Evolutionary conservation across 2,888 invertebrate genomes (phyloP).

Genomic region (Ectobius pallidus): DNA sequence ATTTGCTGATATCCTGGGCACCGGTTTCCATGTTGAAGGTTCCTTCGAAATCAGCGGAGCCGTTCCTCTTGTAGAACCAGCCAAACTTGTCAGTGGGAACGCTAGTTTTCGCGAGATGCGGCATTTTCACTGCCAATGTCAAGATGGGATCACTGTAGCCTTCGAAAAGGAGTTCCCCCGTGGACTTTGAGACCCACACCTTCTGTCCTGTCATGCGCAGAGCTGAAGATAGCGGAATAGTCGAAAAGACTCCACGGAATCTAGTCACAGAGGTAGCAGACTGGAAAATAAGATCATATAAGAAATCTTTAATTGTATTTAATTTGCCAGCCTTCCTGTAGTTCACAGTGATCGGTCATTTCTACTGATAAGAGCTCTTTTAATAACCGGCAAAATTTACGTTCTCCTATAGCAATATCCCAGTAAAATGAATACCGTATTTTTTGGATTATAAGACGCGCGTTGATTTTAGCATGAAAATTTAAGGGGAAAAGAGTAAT

Average conservation of each 20-base stretch:
- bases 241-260: slow-evolving; percentile 58
- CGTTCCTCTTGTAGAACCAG: slow-evolving; percentile 86
- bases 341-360: no score
- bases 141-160: slow-evolving; percentile 81
- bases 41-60: slow-evolving; percentile 74
- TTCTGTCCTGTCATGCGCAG: slow-evolving; percentile 63
- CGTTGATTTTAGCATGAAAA: no score
- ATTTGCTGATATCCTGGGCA: slow-evolving; percentile 60
- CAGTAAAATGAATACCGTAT: no score
- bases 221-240: slow-evolving; percentile 43
- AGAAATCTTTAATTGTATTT: no score
- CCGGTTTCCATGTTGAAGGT: slow-evolving; percentile 79
- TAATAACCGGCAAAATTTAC: no score
- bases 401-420: no score
- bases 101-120: slow-evolving; percentile 56
- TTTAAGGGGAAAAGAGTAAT: no score
- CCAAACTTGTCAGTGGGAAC: slow-evolving; percentile 77
- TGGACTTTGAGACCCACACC: slow-evolving; percentile 66
- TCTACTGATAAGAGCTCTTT: no score
- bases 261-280: slow-evolving; percentile 65
- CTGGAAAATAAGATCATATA: slow-evolving; percentile 57
- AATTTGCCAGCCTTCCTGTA: no score
- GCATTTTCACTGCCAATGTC: slow-evolving; percentile 66
- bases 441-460: no score
- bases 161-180: slow-evolving; percentile 75